These are phyloP conservation scores for Drosophila arawakana DNA, from an alignment of 1,140 invertebrate species.

Conservation along the genomic window DNA sequence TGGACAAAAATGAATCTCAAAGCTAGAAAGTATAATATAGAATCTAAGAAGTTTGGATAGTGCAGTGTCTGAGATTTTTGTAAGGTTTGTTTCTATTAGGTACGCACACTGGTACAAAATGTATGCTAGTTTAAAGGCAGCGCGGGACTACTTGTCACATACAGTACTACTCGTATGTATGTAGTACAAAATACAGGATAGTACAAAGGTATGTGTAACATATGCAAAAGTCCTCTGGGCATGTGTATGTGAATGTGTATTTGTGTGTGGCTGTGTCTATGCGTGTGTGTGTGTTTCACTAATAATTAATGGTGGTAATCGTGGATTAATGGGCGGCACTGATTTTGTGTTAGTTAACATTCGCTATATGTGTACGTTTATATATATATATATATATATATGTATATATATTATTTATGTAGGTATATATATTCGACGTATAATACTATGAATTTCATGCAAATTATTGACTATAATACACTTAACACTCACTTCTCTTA, in stretches of 20 bases:
- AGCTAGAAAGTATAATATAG: constrained; percentile 52
- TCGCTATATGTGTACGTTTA: constrained; percentile 64
- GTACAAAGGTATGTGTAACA: too few relatives aligned
- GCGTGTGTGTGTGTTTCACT: constrained; percentile 51
- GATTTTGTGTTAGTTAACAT: constrained; percentile 83
- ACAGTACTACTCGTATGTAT: constrained; percentile 35
- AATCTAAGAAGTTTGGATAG: constrained; percentile 61
- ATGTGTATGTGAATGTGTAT: constrained; percentile 40
- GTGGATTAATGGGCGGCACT: constrained; percentile 82
- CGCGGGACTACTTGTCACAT: constrained; percentile 76
- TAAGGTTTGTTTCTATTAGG: constrained; percentile 62
- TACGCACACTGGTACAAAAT: constrained; percentile 78
- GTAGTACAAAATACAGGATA: constrained; percentile 24
- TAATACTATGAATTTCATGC: constrained; percentile 21
- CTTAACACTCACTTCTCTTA: constrained; percentile 20
- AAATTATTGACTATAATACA: constrained; percentile 59
- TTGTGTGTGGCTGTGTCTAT: constrained; percentile 31
- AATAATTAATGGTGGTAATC: constrained; percentile 81
- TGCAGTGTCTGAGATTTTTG: constrained; percentile 51
- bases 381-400: constrained; percentile 31
- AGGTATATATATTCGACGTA: constrained; percentile 1
- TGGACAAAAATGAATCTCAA: constrained; percentile 41
- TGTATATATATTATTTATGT: background rate
- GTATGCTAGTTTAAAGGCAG: constrained; percentile 80
- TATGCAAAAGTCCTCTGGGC: background rate